phyloP scores from a whole-genome alignment of 2,113 vertebrate genomes.

The Bucco capensis region DNA sequence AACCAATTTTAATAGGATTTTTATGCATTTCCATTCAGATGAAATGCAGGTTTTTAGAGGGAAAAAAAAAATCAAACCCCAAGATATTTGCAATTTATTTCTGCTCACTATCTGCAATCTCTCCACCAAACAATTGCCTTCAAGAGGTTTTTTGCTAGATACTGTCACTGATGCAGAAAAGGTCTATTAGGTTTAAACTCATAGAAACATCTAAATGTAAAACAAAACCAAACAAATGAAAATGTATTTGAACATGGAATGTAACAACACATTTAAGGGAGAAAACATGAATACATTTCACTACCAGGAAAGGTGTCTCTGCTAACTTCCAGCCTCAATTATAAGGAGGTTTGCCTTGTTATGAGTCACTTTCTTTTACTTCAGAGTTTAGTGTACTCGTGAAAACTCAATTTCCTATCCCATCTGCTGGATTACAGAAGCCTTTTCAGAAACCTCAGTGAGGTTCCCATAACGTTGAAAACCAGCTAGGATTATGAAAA shows the following conservation, averaged over 20 bases:
- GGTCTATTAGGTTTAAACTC: background rate
- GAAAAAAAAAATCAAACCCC: background rate
- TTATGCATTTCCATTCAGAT: background rate
- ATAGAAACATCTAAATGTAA: background rate
- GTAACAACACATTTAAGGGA: background rate
- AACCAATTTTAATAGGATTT: slow-evolving; percentile 22
- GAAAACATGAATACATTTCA: background rate
- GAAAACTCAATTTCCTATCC: background rate
- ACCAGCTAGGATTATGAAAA: background rate
- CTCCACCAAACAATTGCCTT: background rate
- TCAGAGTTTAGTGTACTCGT: background rate
- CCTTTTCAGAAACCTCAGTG: background rate
- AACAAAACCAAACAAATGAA: background rate
- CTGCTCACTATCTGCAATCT: background rate
- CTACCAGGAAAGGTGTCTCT: background rate
- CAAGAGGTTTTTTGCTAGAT: background rate
- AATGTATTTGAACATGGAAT: background rate
- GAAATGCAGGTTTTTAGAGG: background rate
- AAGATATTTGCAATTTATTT: background rate
- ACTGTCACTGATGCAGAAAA: background rate
- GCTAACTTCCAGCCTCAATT: background rate
- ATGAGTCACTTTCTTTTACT: background rate
- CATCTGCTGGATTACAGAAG: background rate
- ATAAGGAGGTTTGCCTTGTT: background rate
- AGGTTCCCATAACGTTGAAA: background rate